Evolutionary conservation across 2,113 vertebrate species (phyloP).

Genomic region (Odontesthes bonariensis): DNA sequence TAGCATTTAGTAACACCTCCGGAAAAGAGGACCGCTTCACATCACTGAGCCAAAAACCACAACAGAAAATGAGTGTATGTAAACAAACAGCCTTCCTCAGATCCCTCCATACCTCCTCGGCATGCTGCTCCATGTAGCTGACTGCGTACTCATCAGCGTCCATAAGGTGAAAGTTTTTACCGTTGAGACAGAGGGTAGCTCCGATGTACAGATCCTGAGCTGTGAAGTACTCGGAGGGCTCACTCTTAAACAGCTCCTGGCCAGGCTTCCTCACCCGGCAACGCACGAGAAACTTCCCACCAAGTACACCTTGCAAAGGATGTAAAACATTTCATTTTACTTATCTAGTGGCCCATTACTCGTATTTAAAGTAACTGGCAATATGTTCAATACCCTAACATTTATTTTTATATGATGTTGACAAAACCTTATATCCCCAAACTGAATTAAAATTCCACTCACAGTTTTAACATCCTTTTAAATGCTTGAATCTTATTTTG

Average conservation of each 20-base stretch:
- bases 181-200: conserved; percentile 85
- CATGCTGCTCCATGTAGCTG: conserved; percentile 90
- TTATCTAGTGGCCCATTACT: neutral
- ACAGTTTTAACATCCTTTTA: neutral
- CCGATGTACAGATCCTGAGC: conserved; percentile 90
- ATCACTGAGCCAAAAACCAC: neutral
- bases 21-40: neutral
- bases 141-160: conserved; percentile 91
- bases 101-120: conserved; percentile 84
- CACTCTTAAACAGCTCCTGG: conserved; percentile 89
- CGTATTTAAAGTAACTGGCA: no score
- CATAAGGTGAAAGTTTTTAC: conserved; percentile 84
- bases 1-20: neutral
- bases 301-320: conserved; percentile 82
- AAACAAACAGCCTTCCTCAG: neutral
- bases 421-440: neutral
- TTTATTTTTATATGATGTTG: neutral
- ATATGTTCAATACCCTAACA: no score
- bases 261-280: conserved; percentile 88
- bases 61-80: neutral
- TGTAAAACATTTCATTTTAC: neutral
- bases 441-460: no score
- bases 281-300: conserved; percentile 90
- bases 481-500: neutral
- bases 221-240: conserved; percentile 85